Evolutionary conservation across 2,888 invertebrate genomes (phyloP).

Genomic region (Xylophagus ater): DNA sequence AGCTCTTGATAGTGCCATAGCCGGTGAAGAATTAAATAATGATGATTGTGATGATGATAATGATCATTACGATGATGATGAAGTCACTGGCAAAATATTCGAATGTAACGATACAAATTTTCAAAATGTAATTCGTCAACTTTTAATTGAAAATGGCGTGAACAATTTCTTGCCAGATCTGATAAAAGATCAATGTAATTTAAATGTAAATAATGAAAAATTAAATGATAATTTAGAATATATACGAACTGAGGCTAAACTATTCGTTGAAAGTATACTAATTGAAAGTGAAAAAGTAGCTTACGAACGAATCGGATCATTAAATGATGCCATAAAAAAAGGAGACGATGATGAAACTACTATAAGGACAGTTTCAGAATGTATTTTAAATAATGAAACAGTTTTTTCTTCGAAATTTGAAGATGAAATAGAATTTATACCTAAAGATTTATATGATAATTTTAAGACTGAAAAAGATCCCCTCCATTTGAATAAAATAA

Average conservation of each 20-base stretch:
- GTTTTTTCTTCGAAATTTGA: too few relatives aligned
- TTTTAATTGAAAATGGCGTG: slow-evolving; percentile 14
- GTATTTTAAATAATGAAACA: too few relatives aligned
- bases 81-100: slow-evolving; percentile 11
- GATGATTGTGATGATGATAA: slow-evolving; percentile 11
- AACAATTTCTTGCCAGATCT: slow-evolving; percentile 9
- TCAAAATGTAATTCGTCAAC: slow-evolving; percentile 16
- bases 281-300: slow-evolving; percentile 17
- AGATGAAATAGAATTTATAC: too few relatives aligned
- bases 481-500: too few relatives aligned
- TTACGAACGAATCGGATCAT: slow-evolving; percentile 5
- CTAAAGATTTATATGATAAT: too few relatives aligned
- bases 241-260: slow-evolving; percentile 13
- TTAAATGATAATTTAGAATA: slow-evolving; percentile 3
- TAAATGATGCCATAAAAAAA: background rate
- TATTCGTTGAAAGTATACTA: slow-evolving; percentile 20
- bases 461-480: too few relatives aligned
- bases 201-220: slow-evolving; percentile 1
- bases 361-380: background rate
- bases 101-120: slow-evolving; percentile 13
- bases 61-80: slow-evolving; percentile 8
- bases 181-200: slow-evolving; percentile 2
- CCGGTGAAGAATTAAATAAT: slow-evolving; percentile 16
- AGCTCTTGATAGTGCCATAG: slow-evolving; percentile 20
- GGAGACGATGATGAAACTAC: background rate